Evolutionary conservation across 2,797 vertebrate species (phyloP).

Genomic region (Gymnoscopelus braueri): DNA sequence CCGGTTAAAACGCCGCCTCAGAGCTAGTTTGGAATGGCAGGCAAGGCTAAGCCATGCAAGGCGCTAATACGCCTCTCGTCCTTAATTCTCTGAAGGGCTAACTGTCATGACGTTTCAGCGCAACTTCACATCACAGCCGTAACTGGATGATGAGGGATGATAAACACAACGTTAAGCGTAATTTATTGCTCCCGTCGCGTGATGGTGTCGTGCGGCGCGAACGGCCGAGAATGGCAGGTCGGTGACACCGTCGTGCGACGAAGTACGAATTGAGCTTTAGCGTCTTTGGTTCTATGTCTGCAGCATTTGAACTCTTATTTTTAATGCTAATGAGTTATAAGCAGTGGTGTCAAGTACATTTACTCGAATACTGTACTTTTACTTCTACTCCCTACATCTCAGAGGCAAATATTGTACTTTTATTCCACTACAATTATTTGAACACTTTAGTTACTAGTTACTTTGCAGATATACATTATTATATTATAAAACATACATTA

Average conservation of each 20-base stretch:
- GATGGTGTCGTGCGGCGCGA: no score
- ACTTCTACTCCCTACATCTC: no score
- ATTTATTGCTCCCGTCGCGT: no score
- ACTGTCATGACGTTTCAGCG: constrained; percentile 53
- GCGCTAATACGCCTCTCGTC: constrained; percentile 79
- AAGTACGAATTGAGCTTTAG: constrained; percentile 8
- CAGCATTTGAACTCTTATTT: constrained; percentile 35
- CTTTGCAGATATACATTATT: no score
- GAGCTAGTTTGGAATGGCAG: constrained; percentile 83
- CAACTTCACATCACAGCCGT: constrained; percentile 59
- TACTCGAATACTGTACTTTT: no score
- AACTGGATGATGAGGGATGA: constrained; percentile 59
- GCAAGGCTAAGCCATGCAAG: constrained; percentile 81
- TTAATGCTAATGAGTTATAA: constrained; percentile 28
- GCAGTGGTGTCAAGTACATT: neutral
- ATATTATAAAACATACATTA: no score
- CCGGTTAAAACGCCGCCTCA: constrained; percentile 82
- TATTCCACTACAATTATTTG: no score
- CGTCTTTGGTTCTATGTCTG: constrained; percentile 36
- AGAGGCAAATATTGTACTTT: no score
- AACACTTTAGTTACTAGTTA: no score
- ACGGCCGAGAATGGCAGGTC: no score
- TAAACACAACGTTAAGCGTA: constrained; percentile 52
- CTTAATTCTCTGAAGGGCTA: constrained; percentile 80
- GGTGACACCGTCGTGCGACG: no score